Percentiles rank a stretch among this genome's conserved stretches.
Evolutionary conservation across 2,888 invertebrate species (phyloP).

Genomic region (Neoscelio sp.): DNA sequence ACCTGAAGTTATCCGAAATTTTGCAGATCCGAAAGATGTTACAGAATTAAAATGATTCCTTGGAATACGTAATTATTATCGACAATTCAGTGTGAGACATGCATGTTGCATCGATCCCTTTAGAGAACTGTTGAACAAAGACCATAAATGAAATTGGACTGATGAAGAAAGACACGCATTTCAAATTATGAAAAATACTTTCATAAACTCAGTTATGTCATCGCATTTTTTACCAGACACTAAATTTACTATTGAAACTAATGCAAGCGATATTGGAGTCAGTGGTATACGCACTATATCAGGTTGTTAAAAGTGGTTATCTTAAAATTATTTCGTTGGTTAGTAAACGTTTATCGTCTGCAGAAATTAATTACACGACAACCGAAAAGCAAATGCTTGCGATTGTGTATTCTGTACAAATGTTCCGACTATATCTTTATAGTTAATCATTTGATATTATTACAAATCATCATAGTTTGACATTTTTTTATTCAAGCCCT

Average conservation of each 20-base stretch:
- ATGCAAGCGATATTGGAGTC: neutral
- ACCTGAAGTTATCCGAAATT: constrained; percentile 66
- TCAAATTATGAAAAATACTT: neutral
- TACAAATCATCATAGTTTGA: too few relatives aligned
- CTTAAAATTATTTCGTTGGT: neutral
- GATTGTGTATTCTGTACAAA: too few relatives aligned
- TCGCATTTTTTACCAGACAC: neutral
- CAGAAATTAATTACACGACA: neutral
- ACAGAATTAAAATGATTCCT: constrained; percentile 70
- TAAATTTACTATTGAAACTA: neutral
- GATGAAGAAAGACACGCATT: neutral
- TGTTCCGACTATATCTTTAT: too few relatives aligned
- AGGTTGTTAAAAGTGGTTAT: too few relatives aligned
- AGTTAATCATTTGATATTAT: too few relatives aligned
- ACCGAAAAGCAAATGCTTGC: neutral
- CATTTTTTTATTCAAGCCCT: too few relatives aligned
- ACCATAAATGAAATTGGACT: neutral
- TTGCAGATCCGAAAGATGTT: constrained; percentile 66
- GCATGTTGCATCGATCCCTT: constrained; percentile 20
- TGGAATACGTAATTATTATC: constrained; percentile 38
- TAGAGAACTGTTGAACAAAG: neutral
- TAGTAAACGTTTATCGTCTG: neutral
- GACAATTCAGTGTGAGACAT: constrained; percentile 26
- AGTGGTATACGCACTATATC: too few relatives aligned
- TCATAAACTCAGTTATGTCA: neutral